Evolutionary conservation across 2,113 vertebrate species (phyloP), one percentile per base, ranked within the genome.

Genomic region (Lichenostomus cassidix): DNA sequence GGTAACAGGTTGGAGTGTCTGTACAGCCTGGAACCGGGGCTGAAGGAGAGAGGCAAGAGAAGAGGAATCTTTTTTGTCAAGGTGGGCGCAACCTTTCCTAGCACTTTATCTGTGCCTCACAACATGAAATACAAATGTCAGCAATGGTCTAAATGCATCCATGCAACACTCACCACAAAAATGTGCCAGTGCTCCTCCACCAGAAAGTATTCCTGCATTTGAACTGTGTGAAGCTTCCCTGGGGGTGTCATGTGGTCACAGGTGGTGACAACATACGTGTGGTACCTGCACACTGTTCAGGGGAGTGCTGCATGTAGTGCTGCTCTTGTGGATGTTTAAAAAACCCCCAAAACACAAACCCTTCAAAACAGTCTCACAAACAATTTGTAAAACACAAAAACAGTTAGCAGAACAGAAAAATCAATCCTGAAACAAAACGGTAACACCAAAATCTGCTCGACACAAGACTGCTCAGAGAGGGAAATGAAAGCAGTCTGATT

Each of bases 261-360:
- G n/a, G n/a, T 31, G 27, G 35, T 69, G 55, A 39, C 42, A 83
- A 6, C 12, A 4, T 13, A 10, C 21, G n/a, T 24, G 28, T 50
- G 21, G n/a, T 50, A 59, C 12, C 47, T 50, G 55, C 2, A 1
- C 11, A 7, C 24, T 27, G 25, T 12, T 55, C 33, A n/a, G 58
- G 21, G 31, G 10, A 58, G 24, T 28, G 21, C 16, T 82, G 37
- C 5, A 12, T 12, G 33, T 2, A 21, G 8, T 31, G 24, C 39
- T 74, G n/a, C 47, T 84, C 15, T 56, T 33, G 46, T 11, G 15
- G 74, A 65, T 49, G 75, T 69, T 90, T 73, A 18, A 95, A 33
- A 31, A 50, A 20, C 0, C 22, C 41, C 2, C 0, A 12, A 25
- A 7, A 2, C 33, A 10, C 19, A 11, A 58, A 68, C 47, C 7